phyloP scores from a whole-genome alignment of 2,113 vertebrate genomes.

The Atrichornis clamosus region DNA sequence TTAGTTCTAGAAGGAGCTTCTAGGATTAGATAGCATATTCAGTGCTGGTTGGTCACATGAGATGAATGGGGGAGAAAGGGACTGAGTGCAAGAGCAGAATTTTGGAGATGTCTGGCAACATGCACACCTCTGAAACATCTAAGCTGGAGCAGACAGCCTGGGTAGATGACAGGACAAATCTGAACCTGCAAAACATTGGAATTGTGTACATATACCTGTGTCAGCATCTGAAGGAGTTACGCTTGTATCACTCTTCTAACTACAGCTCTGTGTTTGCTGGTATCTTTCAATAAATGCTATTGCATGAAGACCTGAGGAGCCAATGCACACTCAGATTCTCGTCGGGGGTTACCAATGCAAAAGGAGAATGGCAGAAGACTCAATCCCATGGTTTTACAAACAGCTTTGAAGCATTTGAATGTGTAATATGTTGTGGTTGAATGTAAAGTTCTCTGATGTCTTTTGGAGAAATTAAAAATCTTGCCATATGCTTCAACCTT shows the following conservation, averaged over 20 bases:
- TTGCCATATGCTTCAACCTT: constrained; percentile 5
- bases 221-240: not conserved
- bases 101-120: not conserved
- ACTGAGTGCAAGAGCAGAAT: not conserved
- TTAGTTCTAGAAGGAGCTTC: not conserved
- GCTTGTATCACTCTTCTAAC: not conserved
- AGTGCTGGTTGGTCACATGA: not conserved
- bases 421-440: not conserved
- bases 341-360: not conserved
- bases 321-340: not conserved
- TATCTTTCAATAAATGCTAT: not conserved
- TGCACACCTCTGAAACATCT: not conserved
- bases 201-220: not conserved
- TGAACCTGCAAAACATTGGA: not conserved
- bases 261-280: not conserved
- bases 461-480: not conserved
- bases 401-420: not conserved
- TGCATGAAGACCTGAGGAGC: rapidly evolving
- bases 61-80: not conserved
- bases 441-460: not conserved
- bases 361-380: not conserved
- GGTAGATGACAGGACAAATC: not conserved
- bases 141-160: not conserved
- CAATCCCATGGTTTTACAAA: not conserved
- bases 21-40: not conserved